Evolutionary conservation across 2,113 vertebrate genomes (phyloP).

Genomic region (Leucosticte australis): DNA sequence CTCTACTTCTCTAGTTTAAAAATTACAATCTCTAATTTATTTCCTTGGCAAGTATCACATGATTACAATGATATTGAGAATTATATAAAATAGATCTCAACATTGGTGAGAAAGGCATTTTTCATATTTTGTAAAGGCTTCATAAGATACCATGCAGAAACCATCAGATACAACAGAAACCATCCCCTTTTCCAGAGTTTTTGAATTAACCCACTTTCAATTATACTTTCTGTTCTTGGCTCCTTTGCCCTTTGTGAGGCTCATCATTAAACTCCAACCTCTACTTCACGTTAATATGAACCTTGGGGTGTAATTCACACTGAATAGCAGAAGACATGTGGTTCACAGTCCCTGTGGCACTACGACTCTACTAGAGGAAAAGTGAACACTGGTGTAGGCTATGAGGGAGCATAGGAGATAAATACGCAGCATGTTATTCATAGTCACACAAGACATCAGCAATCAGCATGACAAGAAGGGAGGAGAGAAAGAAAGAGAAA

Average conservation of each 20-base stretch:
- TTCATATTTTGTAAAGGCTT: neutral
- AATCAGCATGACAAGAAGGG: neutral
- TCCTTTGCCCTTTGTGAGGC: neutral
- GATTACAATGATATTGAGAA: constrained; percentile 10
- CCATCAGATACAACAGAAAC: neutral
- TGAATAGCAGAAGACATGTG: neutral
- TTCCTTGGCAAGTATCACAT: neutral
- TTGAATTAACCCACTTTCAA: neutral
- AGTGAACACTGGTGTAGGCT: neutral
- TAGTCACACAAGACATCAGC: neutral
- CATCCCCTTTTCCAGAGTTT: neutral
- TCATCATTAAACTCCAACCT: neutral
- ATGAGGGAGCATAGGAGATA: neutral
- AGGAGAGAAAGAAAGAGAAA: neutral
- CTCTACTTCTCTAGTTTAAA: neutral
- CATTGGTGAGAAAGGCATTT: neutral
- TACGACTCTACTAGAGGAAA: neutral
- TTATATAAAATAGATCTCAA: constrained; percentile 13
- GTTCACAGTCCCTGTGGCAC: neutral
- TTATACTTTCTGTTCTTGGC: neutral
- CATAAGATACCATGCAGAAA: neutral
- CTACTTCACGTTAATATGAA: neutral
- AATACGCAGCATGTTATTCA: neutral
- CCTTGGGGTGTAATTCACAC: neutral
- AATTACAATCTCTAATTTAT: neutral